Evolutionary conservation across 1,140 invertebrate species (phyloP).

Genomic region (Platyscapa corneri): DNA sequence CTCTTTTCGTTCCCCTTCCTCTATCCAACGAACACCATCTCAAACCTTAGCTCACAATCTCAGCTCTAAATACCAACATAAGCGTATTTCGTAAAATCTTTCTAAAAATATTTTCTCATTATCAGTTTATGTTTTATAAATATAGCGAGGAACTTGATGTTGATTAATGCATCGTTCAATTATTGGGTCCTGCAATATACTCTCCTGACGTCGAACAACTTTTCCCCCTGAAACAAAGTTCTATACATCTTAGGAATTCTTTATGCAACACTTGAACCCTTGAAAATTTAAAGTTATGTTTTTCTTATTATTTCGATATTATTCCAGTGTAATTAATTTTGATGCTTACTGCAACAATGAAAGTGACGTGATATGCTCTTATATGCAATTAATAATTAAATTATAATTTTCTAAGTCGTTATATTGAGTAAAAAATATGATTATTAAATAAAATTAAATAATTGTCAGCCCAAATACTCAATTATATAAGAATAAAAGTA

Average conservation of each 20-base stretch:
- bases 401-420: not conserved
- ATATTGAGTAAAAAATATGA: not conserved
- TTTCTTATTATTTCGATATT: too few species aligned
- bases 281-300: too few species aligned
- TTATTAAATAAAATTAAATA: not conserved
- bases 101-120: not conserved
- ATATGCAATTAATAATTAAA: too few species aligned
- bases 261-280: too few species aligned
- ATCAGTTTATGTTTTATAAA: not conserved
- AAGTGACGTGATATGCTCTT: too few species aligned
- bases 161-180: not conserved
- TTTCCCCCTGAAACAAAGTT: conserved; percentile 61
- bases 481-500: conserved; percentile 9
- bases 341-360: too few species aligned
- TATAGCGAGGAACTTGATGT: not conserved
- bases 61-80: conserved; percentile 52
- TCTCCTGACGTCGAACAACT: conserved; percentile 61
- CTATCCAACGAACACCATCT: conserved; percentile 43
- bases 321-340: too few species aligned
- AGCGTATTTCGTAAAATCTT: conserved; percentile 33
- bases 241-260: conserved; percentile 20
- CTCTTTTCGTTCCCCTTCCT: conserved; percentile 43
- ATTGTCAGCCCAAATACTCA: not conserved
- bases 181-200: conserved; percentile 20
- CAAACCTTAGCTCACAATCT: conserved; percentile 48